Base-by-base conservation (phyloP, 2,113 vertebrate species). In the Austrofundulus limnaeus region DNA sequence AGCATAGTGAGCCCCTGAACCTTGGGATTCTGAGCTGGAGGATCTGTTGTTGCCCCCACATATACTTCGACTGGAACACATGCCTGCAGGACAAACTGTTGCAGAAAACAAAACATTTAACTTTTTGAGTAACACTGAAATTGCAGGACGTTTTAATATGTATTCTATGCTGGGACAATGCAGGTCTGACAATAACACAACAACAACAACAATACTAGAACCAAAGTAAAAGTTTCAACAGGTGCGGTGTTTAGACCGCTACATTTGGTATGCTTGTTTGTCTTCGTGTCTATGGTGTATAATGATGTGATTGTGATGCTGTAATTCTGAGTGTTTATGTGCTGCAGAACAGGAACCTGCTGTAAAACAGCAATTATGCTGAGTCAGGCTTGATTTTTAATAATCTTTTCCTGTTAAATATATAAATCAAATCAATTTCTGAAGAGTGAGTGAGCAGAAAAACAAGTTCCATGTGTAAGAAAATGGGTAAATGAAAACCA, bases 1-100 rank as follows among this genome's bases (percentile, higher is more conserved):
- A 0, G 96, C 97, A 0, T 98, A 98, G 87, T 97, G 95, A 0
- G 95, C 94, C 0, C 94, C 94, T 5, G 89, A 90, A 0, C 91
- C 89, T 11, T 82, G 41, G 31, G 90, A 86, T n/a, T 57, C 66
- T 2, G 72, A 59, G 20, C 14, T 53, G 57, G 81, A 46, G 57
- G 81, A 46, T 11, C 70, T 71, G 65, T 54, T 58, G 38, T 59
- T 72, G 24, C 60, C 70, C 20, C 82, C 17, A 24, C 92, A 91
- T 34, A 90, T 28, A 45, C 83, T 67, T 39, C 66, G 82, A 62
- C 83, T 90, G 54, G 86, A 87, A 80, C 89, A 92, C 91, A 92
- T 93, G 57, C 48, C 77, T 83, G 84, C 51, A 59, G 58, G 62
- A 69, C 15, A 66, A 71, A 31, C 66, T 67, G 61, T 5, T 34